Evolutionary conservation across 2,113 vertebrate genomes (phyloP).

Genomic region (Spermophilus dauricus): DNA sequence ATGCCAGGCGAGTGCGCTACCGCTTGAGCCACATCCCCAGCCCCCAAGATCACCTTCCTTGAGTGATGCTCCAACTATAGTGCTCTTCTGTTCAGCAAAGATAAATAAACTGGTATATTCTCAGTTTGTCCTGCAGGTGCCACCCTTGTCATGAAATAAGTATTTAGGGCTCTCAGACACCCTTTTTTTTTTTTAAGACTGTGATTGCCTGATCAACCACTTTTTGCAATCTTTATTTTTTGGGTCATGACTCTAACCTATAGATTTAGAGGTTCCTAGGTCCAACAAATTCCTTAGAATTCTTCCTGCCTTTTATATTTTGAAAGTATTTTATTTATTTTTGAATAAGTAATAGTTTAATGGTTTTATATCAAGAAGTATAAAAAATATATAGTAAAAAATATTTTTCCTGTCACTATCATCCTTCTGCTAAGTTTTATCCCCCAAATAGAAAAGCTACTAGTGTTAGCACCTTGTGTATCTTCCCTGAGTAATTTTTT

Average conservation of each 20-base stretch:
- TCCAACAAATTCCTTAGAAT: neutral
- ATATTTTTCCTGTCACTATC: neutral
- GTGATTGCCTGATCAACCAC: neutral
- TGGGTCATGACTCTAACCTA: neutral
- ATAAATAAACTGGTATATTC: neutral
- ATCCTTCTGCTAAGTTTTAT: neutral
- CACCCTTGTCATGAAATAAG: neutral
- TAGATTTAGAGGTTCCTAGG: neutral
- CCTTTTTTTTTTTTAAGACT: neutral
- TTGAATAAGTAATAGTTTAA: neutral
- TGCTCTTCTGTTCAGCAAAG: neutral
- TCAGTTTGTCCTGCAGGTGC: constrained; percentile 51
- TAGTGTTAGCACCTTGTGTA: neutral
- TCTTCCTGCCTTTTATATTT: neutral
- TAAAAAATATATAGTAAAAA: neutral
- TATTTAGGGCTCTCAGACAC: neutral
- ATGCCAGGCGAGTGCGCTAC: no score
- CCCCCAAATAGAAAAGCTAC: neutral
- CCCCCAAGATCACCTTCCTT: neutral
- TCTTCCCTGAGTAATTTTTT: neutral
- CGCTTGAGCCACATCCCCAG: no score
- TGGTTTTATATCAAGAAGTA: neutral
- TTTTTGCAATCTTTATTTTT: neutral
- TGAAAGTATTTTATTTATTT: neutral
- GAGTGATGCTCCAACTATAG: neutral